These are phyloP conservation scores for Cartodere bifasciata DNA, from an alignment of 2,888 invertebrate genomes.

Conservation along the genomic window DNA sequence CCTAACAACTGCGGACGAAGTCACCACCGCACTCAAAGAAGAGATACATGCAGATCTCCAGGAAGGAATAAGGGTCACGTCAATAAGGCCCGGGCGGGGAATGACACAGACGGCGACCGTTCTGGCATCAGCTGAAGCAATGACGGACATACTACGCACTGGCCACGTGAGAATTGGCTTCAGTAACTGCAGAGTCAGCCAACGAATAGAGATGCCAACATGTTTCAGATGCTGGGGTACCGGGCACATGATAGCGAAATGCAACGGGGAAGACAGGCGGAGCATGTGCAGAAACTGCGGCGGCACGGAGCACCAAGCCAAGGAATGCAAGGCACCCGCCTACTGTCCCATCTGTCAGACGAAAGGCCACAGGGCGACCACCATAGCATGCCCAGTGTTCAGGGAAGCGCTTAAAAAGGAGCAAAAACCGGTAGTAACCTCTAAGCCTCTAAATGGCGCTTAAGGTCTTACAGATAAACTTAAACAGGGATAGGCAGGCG, in stretches of 20 bases:
- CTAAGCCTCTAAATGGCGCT: too few relatives aligned
- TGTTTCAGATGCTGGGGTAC: conserved; percentile 5
- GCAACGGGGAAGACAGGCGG: conserved; percentile 3
- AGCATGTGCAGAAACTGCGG: conserved; percentile 2
- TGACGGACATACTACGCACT: too few relatives aligned
- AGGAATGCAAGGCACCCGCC: conserved; percentile 1
- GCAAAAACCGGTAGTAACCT: too few relatives aligned
- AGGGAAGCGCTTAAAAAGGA: too few relatives aligned
- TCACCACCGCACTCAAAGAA: too few relatives aligned
- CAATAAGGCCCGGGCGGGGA: too few relatives aligned
- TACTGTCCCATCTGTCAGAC: conserved; percentile 1
- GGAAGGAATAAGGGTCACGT: too few relatives aligned
- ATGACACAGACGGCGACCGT: too few relatives aligned
- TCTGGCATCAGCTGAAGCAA: too few relatives aligned
- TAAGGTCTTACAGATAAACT: conserved; percentile 3
- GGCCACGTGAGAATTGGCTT: conserved; percentile 4
- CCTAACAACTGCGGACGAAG: too few relatives aligned
- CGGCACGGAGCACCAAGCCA: conserved; percentile 5
- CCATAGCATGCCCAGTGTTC: background rate
- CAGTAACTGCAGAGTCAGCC: background rate
- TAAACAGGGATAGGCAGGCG: conserved; percentile 1
- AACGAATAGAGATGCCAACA: background rate
- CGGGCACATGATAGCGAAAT: background rate
- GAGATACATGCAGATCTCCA: too few relatives aligned
- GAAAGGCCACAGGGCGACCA: conserved; percentile 1